A percentile compares a stretch with the other conserved stretches of the same genome.
Conservation (phyloP, 2,888 invertebrate species). For the Ormia ochracea region DNA sequence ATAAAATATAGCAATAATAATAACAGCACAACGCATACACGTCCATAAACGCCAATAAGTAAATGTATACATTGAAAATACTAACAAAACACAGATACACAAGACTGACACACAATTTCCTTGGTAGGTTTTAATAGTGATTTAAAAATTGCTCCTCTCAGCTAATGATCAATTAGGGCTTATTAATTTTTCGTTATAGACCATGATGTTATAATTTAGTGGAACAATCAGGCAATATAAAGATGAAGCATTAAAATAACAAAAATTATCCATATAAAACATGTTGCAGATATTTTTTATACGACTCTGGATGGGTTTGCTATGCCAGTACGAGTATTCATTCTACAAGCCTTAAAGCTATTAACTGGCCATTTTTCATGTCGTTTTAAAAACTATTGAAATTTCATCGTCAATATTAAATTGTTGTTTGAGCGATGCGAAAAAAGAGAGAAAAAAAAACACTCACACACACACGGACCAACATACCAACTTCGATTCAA, state of each 20-base stretch:
- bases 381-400: constrained; percentile 58
- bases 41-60: background rate
- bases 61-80: background rate
- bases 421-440: constrained; percentile 21
- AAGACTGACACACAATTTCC: constrained; percentile 32
- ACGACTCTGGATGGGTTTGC: constrained; percentile 20
- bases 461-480: background rate
- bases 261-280: background rate
- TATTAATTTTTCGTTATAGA: constrained; percentile 59
- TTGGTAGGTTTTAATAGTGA: constrained; percentile 47
- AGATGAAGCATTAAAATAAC: background rate
- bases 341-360: constrained; percentile 31
- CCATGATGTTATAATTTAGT: constrained; percentile 62
- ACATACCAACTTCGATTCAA: background rate
- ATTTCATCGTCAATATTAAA: constrained; percentile 60
- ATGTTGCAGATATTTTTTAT: background rate
- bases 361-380: constrained; percentile 51
- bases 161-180: constrained; percentile 63
- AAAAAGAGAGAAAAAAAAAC: background rate
- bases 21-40: background rate
- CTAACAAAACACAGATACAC: background rate
- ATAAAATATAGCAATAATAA: constrained; percentile 17
- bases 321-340: background rate
- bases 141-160: constrained; percentile 60
- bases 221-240: constrained; percentile 33